phyloP scores from a whole-genome alignment of 2,888 invertebrate species.

The Cantharis nigra region DNA sequence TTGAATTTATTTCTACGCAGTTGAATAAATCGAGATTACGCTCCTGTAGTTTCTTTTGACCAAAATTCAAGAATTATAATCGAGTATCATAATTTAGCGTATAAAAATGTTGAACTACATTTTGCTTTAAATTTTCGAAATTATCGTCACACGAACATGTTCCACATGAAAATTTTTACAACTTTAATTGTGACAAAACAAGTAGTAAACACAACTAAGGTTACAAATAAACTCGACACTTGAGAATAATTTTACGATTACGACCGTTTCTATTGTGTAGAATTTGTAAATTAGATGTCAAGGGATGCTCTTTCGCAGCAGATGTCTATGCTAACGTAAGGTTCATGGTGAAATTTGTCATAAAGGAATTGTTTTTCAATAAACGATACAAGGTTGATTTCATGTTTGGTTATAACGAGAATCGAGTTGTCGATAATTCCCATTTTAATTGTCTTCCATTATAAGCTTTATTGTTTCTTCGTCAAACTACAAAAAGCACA shows the following conservation, averaged over 20 bases:
- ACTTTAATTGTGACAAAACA: not conserved
- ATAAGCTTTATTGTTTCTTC: not conserved
- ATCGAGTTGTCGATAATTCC: not conserved
- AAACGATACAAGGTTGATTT: not conserved
- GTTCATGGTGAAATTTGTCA: not conserved
- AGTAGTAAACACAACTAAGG: not conserved
- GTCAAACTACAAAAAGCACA: not conserved
- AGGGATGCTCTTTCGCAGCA: not conserved
- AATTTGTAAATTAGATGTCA: not conserved
- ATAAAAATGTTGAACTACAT: not conserved
- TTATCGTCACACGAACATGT: not conserved
- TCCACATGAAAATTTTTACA: not conserved
- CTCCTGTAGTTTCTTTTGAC: not conserved
- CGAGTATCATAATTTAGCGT: not conserved
- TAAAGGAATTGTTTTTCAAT: not conserved
- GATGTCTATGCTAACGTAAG: not conserved
- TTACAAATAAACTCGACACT: not conserved
- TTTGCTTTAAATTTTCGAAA: not conserved
- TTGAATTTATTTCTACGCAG: not conserved
- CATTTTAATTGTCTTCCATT: not conserved
- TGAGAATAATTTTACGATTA: not conserved
- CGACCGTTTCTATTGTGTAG: not conserved
- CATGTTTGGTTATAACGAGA: not conserved
- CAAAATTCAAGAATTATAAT: not conserved
- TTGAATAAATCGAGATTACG: not conserved